Evolutionary conservation across 2,888 invertebrate genomes (phyloP).

Genomic region (Drosophila seclusa): DNA sequence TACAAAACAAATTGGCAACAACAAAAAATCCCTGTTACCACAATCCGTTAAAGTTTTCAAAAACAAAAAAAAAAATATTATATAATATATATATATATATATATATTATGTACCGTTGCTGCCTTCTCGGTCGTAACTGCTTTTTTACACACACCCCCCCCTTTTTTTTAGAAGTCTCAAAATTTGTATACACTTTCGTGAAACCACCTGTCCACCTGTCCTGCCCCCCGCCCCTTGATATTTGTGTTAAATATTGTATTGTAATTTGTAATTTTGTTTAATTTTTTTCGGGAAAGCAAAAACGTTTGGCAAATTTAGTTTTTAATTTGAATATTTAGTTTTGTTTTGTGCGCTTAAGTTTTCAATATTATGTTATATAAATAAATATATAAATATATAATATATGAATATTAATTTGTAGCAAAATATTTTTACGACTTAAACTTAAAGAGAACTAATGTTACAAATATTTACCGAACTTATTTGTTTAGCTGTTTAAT

Average conservation of each 20-base stretch:
- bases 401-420: conserved; percentile 81
- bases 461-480: conserved; percentile 64
- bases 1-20: conserved; percentile 66
- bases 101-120: conserved; percentile 47
- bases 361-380: conserved; percentile 78
- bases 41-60: conserved; percentile 64
- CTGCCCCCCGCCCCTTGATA: conserved; percentile 17
- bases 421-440: conserved; percentile 79
- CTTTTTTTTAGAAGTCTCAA: conserved; percentile 31
- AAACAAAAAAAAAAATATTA: conserved; percentile 14
- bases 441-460: conserved; percentile 64
- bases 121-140: conserved; percentile 40
- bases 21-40: conserved; percentile 57
- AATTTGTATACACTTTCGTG: conserved; percentile 12
- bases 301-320: conserved; percentile 83
- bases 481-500: conserved; percentile 72
- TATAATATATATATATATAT: neutral
- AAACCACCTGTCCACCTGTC: neutral
- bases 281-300: conserved; percentile 82
- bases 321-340: conserved; percentile 76
- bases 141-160: conserved; percentile 1
- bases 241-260: conserved; percentile 76
- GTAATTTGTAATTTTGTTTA: conserved; percentile 76
- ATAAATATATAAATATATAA: conserved; percentile 49
- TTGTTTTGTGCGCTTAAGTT: conserved; percentile 80